These are phyloP conservation scores for Deroptyus accipitrinus DNA, from an alignment of 2,113 vertebrate species.

Conservation along the genomic window DNA sequence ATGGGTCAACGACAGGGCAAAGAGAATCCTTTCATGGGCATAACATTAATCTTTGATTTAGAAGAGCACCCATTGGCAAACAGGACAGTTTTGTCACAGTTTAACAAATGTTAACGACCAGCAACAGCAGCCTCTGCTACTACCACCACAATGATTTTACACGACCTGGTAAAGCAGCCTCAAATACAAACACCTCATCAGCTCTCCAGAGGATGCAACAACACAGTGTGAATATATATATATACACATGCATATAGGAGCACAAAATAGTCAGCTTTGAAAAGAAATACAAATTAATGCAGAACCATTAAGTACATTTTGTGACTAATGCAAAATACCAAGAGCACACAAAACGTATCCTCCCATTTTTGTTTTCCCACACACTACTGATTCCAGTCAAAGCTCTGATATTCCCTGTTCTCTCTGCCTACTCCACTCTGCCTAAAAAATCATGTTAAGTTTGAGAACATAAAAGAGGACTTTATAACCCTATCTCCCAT, in stretches of 20 bases:
- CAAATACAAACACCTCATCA: background rate
- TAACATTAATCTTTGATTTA: background rate
- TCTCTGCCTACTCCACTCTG: background rate
- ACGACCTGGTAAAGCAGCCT: rapidly evolving
- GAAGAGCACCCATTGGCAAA: background rate
- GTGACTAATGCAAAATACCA: background rate
- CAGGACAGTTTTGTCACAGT: background rate
- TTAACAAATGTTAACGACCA: background rate
- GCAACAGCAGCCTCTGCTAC: background rate
- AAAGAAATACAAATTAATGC: background rate
- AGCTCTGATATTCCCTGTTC: background rate
- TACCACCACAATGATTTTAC: background rate
- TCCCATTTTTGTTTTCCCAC: background rate
- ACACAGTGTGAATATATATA: background rate
- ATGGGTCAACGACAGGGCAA: background rate
- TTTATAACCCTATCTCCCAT: background rate
- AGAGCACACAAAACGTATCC: background rate
- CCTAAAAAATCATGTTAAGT: background rate
- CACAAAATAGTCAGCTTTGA: background rate
- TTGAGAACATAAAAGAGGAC: background rate
- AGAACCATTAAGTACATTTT: background rate
- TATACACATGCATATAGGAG: background rate
- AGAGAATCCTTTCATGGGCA: background rate
- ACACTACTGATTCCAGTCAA: background rate
- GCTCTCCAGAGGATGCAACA: background rate